Base-by-base conservation (phyloP, 1,140 invertebrate genomes). In the Gryon sp. region DNA sequence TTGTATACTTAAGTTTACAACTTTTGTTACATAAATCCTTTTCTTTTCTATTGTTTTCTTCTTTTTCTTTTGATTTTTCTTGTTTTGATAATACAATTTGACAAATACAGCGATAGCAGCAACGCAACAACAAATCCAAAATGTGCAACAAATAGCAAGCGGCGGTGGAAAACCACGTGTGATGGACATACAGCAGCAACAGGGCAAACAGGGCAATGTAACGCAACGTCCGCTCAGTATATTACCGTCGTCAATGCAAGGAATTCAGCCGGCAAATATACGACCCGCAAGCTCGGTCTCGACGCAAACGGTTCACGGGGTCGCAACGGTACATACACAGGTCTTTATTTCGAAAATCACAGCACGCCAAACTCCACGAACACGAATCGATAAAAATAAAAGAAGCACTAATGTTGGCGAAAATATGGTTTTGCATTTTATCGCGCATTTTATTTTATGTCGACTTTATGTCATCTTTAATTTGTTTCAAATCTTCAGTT, bases 211-310 rank as follows among this genome's bases (percentile, higher is more conserved):
- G 79, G 68, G 85, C 79, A 78, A 89, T 3, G 82, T 82, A 20
- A 82, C 91, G 0, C 91, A 93, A 28, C 85, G 93, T 12, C 91
- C 91, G 1, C 53, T 89, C 9, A 92, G 91, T 82, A 94, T 94
- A 53, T 78, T 94, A 28, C 93, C 93, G 0, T 93, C 93, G 0
- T 90, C 87, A 0, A 60, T 88, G 28, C 87, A 87, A 53, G 84
- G 81, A 3, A 82, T 88, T 3, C 87, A 90, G 60, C 75, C 85
- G 20, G 87, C 91, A 2, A 90, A 90, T 52, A 94, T 94, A 41
- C 88, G 94, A 32, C 93, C 94, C 0, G 93, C 93, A 1, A 93
- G 92, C 76, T 94, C 93, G 0, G 93, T 95, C 2, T 94, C 94
- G 0, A 95, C 93, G 3, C 94, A 95, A 86, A 95, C 93, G 2